These are phyloP conservation scores for Ceraclea dissimilis DNA, from an alignment of 2,888 invertebrate genomes.

Conservation along the genomic window DNA sequence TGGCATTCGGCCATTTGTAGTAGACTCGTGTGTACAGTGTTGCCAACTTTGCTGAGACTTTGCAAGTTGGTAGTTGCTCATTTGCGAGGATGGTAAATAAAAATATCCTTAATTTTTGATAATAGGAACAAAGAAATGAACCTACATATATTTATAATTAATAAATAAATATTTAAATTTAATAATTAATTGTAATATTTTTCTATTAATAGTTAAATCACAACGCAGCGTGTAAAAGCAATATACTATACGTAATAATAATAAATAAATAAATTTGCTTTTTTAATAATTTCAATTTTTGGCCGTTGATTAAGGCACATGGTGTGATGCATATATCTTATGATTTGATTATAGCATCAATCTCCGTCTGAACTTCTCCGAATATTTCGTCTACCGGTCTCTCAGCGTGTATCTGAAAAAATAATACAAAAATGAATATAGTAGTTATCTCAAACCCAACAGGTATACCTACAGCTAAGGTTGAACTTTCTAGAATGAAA, in stretches of 20 bases:
- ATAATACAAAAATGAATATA: slow-evolving; percentile 8
- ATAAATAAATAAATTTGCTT: neutral
- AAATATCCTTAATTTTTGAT: neutral
- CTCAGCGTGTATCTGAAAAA: slow-evolving; percentile 73
- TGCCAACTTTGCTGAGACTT: too few species aligned
- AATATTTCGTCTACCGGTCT: slow-evolving; percentile 71
- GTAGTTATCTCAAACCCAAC: neutral
- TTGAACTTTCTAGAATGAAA: too few species aligned
- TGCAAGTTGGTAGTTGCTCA: too few species aligned
- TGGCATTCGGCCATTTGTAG: too few species aligned
- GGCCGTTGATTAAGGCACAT: neutral
- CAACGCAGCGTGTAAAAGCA: neutral
- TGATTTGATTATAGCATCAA: slow-evolving; percentile 45
- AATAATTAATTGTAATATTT: neutral
- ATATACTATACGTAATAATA: neutral
- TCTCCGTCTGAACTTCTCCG: slow-evolving; percentile 52
- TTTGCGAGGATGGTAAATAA: neutral
- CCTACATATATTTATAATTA: neutral
- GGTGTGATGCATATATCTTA: neutral
- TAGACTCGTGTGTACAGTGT: too few species aligned
- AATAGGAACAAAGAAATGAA: neutral
- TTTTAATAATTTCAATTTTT: too few species aligned
- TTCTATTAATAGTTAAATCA: neutral
- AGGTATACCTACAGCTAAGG: too few species aligned
- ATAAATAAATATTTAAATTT: neutral